phyloP scores from a whole-genome alignment of 2,113 vertebrate species.

The Ammodytes dubius region DNA sequence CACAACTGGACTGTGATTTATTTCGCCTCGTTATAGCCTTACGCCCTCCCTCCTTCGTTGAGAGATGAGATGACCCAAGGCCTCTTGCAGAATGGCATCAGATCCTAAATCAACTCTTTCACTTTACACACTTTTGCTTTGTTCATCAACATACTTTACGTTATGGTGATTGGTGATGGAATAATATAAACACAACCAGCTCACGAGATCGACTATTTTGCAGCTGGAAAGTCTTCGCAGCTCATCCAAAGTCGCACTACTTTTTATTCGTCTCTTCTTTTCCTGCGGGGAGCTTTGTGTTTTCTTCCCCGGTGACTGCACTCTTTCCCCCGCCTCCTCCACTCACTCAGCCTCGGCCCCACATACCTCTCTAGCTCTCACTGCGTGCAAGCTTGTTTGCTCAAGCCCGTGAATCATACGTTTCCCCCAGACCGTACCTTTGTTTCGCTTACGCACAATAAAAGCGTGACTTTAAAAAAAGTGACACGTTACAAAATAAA shows the following conservation, averaged over 20 bases:
- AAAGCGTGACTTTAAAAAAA: constrained; percentile 4
- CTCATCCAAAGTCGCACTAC: neutral
- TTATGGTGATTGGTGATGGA: neutral
- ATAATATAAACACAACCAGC: neutral
- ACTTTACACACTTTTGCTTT: neutral
- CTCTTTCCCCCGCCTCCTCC: constrained; percentile 28
- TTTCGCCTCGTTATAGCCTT: constrained; percentile 50
- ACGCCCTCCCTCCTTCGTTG: constrained; percentile 1
- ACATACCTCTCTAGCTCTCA: constrained; percentile 54
- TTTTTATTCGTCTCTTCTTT: neutral
- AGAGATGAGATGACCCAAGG: constrained; percentile 42
- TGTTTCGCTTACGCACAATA: constrained; percentile 48
- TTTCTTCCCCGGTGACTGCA: constrained; percentile 22
- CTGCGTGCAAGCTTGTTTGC: constrained; percentile 61
- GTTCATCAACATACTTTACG: neutral
- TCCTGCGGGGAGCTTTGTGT: neutral
- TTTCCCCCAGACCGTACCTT: constrained; percentile 34
- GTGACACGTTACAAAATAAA: constrained; percentile 15
- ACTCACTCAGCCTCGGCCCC: constrained; percentile 10
- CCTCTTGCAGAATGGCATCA: constrained; percentile 42
- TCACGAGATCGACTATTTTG: neutral
- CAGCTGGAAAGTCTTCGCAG: neutral
- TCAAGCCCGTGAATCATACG: constrained; percentile 63
- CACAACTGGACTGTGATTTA: constrained; percentile 60
- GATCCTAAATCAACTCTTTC: constrained; percentile 44